phyloP scores from a whole-genome alignment of 1,140 invertebrate genomes.

The Drosophila ohnishii region DNA sequence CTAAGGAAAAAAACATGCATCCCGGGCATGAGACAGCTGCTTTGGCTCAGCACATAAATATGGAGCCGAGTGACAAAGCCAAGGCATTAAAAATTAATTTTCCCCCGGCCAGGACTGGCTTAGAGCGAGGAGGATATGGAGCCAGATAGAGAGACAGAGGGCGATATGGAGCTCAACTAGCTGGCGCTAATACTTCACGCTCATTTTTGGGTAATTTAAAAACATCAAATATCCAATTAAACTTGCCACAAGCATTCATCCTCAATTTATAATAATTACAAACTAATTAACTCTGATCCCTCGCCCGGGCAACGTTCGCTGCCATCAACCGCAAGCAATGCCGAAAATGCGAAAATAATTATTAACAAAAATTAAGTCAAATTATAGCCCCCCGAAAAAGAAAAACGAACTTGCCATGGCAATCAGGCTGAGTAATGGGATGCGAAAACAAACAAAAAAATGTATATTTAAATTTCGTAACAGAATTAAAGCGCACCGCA shows the following conservation, averaged over 20 bases:
- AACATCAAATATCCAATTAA: slow-evolving; percentile 82
- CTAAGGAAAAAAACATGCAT: slow-evolving; percentile 18
- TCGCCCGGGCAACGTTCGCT: slow-evolving; percentile 59
- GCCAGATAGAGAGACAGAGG: not conserved
- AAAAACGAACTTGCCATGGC: slow-evolving; percentile 40
- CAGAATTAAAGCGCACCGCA: slow-evolving; percentile 51
- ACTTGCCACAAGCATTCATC: slow-evolving; percentile 82
- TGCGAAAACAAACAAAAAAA: slow-evolving; percentile 10
- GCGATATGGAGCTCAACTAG: slow-evolving; percentile 1
- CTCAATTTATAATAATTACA: slow-evolving; percentile 82
- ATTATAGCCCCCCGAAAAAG: slow-evolving; percentile 47
- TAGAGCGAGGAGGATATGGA: slow-evolving; percentile 4
- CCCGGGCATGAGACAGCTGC: slow-evolving; percentile 54
- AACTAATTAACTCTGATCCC: slow-evolving; percentile 80
- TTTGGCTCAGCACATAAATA: slow-evolving; percentile 66
- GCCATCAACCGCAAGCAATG: slow-evolving; percentile 67
- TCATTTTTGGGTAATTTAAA: slow-evolving; percentile 72
- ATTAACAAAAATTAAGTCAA: slow-evolving; percentile 81
- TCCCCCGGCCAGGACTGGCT: slow-evolving; percentile 61
- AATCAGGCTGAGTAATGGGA: slow-evolving; percentile 49
- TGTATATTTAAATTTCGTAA: slow-evolving; percentile 68
- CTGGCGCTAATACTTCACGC: slow-evolving; percentile 64
- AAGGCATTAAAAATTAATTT: slow-evolving; percentile 80
- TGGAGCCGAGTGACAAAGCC: slow-evolving; percentile 58
- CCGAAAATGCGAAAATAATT: slow-evolving; percentile 79